These are phyloP conservation scores for Chrysogorgia sp. DNA, from an alignment of 92 coral and sea anemone genomes.

Conservation along the genomic window DNA sequence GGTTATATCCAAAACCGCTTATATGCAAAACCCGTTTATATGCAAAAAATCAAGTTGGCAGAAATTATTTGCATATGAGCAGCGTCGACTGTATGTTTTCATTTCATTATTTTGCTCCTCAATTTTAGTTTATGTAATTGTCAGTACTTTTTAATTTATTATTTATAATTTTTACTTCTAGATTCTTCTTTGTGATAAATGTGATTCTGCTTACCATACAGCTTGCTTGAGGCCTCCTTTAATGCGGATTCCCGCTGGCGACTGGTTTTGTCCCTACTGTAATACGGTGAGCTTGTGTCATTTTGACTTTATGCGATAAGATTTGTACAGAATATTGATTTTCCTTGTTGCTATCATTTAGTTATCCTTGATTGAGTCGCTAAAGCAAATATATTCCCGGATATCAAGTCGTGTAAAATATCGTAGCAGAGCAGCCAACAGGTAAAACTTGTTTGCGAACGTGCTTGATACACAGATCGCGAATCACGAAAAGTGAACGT, in stretches of 20 bases:
- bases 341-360: conserved; percentile 4
- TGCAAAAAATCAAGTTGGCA: neutral
- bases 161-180: conserved; percentile 37
- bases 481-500: too few species aligned
- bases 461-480: too few species aligned
- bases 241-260: conserved; percentile 89
- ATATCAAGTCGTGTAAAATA: conserved; percentile 71
- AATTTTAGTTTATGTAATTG: neutral
- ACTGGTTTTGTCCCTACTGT: conserved; percentile 99
- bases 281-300: conserved; percentile 69
- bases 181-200: conserved; percentile 97
- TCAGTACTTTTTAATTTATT: neutral
- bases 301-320: neutral
- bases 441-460: conserved; percentile 55
- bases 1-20: neutral
- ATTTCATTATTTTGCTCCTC: neutral
- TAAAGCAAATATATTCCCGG: conserved; percentile 72
- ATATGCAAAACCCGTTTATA: neutral
- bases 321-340: neutral
- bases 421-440: conserved; percentile 87
- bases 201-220: conserved; percentile 98
- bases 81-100: too few species aligned
- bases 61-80: too few species aligned
- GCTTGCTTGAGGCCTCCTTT: conserved; percentile 99
- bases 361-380: conserved; percentile 74